Percentiles rank a stretch among this genome's conserved stretches.
Evolutionary conservation across 2,113 vertebrate species (phyloP).

Genomic region (Pelmatolapia mariae): DNA sequence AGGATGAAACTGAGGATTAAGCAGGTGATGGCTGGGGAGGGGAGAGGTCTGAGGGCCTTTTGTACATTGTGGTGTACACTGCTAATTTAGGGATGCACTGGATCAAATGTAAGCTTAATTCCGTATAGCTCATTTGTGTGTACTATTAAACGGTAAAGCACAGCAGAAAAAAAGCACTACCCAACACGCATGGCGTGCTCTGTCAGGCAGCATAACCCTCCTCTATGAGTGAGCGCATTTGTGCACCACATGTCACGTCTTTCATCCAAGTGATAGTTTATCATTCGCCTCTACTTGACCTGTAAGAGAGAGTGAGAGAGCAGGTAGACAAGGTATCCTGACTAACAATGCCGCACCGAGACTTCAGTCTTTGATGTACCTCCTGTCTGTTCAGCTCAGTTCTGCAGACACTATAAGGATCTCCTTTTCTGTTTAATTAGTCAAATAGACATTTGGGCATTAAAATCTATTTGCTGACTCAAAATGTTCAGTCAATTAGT

Average conservation of each 20-base stretch:
- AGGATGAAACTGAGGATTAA: slow-evolving; percentile 56
- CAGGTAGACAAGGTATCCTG: slow-evolving; percentile 34
- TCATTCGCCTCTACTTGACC: slow-evolving; percentile 57
- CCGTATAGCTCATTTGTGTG: neutral
- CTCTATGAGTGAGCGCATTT: neutral
- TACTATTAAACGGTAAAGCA: neutral
- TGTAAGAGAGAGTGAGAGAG: slow-evolving; percentile 23
- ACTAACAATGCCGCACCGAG: slow-evolving; percentile 24
- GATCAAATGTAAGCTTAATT: slow-evolving; percentile 39
- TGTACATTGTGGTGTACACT: slow-evolving; percentile 16
- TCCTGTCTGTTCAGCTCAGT: slow-evolving; percentile 30
- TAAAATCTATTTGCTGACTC: neutral
- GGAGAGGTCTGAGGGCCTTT: slow-evolving; percentile 24
- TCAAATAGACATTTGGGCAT: slow-evolving; percentile 1
- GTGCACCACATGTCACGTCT: slow-evolving; percentile 10
- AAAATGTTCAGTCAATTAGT: slow-evolving; percentile 12
- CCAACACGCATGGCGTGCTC: neutral
- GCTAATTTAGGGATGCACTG: slow-evolving; percentile 36
- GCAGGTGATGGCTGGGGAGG: slow-evolving; percentile 43
- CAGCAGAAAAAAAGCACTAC: neutral
- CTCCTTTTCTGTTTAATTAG: slow-evolving; percentile 23
- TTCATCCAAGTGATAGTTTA: slow-evolving; percentile 50
- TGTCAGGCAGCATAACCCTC: slow-evolving; percentile 1
- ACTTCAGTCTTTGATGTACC: slow-evolving; percentile 39
- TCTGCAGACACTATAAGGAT: neutral